Evolutionary conservation across 2,888 invertebrate species (phyloP).

Genomic region (Caenorhabditis japonica): DNA sequence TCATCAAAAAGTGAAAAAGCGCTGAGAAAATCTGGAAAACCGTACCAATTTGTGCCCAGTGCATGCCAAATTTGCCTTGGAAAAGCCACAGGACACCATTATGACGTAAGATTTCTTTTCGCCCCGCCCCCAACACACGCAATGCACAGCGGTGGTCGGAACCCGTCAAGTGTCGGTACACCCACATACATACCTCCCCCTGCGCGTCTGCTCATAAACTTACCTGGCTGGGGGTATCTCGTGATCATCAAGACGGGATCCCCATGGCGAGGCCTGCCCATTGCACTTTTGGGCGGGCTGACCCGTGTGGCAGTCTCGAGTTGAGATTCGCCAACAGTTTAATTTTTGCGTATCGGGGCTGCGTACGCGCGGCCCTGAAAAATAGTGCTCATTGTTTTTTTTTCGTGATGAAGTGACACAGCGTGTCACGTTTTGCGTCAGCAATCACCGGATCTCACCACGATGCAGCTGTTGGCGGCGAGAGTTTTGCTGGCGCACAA

Average conservation of each 20-base stretch:
- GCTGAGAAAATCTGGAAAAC: slow-evolving; percentile 35
- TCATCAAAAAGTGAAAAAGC: background rate
- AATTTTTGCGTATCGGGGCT: slow-evolving; percentile 74
- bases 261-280: slow-evolving; percentile 84
- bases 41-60: slow-evolving; percentile 28
- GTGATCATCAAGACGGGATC: slow-evolving; percentile 84
- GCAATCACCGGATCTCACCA: too few relatives aligned
- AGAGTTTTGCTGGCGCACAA: too few relatives aligned
- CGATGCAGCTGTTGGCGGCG: too few relatives aligned
- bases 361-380: slow-evolving; percentile 74
- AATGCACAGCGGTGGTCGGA: too few relatives aligned
- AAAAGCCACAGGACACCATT: slow-evolving; percentile 49
- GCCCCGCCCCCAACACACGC: too few relatives aligned
- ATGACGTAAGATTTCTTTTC: slow-evolving; percentile 28
- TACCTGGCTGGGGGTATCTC: slow-evolving; percentile 85
- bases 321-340: slow-evolving; percentile 79
- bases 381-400: too few relatives aligned
- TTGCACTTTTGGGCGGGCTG: slow-evolving; percentile 84
- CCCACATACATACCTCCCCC: too few relatives aligned
- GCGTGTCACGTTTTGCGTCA: too few relatives aligned
- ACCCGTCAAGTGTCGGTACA: too few relatives aligned
- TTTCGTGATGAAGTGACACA: too few relatives aligned
- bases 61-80: slow-evolving; percentile 39
- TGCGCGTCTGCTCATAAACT: slow-evolving; percentile 80
- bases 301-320: slow-evolving; percentile 85